A percentile compares a stretch with the other conserved stretches of the same genome.
Conservation (phyloP, 1,140 invertebrate genomes). For the Lepidurus apus region DNA sequence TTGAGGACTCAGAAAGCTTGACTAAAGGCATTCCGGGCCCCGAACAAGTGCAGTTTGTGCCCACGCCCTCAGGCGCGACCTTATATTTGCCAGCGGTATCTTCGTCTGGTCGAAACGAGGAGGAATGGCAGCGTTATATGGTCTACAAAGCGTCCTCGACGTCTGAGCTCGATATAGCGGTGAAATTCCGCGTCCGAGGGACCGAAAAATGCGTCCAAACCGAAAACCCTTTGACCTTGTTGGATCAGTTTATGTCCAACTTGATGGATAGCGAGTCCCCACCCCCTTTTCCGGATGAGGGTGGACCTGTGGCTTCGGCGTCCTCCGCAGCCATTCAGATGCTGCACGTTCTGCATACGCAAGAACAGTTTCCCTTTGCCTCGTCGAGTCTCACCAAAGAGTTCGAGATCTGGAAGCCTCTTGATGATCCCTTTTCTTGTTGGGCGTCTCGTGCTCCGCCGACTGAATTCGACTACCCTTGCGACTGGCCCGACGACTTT, state of each 20-base stretch:
- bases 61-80: slow-evolving; percentile 43
- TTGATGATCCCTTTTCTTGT: neutral
- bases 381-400: slow-evolving; percentile 11
- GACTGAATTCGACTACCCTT: neutral
- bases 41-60: slow-evolving; percentile 50
- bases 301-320: neutral
- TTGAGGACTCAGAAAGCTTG: slow-evolving; percentile 53
- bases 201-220: slow-evolving; percentile 56
- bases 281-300: neutral
- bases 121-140: slow-evolving; percentile 47
- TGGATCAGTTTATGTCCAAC: neutral
- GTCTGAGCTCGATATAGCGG: slow-evolving; percentile 28
- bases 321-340: neutral
- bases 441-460: neutral
- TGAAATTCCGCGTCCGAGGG: slow-evolving; percentile 52
- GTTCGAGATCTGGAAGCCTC: slow-evolving; percentile 3
- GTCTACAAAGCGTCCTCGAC: slow-evolving; percentile 45
- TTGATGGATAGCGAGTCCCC: neutral
- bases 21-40: slow-evolving; percentile 60
- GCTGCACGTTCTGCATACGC: slow-evolving; percentile 11
- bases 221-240: slow-evolving; percentile 42
- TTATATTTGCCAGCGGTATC: slow-evolving; percentile 40
- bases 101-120: slow-evolving; percentile 33
- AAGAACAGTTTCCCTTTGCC: slow-evolving; percentile 3
- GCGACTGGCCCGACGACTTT: neutral